Percentiles rank a stretch among this genome's conserved stretches.
phyloP scores from a whole-genome alignment of 2,797 vertebrate species.

The Cryptoblepharus egeriae region DNA sequence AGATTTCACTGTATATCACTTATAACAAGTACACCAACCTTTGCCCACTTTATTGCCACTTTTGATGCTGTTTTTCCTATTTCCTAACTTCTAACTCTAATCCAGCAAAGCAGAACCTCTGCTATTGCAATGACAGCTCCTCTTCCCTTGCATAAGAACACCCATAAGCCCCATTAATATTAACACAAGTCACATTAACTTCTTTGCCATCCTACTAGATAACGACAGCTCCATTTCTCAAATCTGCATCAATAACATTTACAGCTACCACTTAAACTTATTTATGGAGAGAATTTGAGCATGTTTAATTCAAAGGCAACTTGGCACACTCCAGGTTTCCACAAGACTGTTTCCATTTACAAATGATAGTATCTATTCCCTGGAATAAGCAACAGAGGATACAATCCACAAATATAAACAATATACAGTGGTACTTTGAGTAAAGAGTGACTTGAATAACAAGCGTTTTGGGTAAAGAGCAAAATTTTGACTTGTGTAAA shows the following conservation, averaged over 20 bases:
- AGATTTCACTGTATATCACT: too few species aligned
- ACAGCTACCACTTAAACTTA: not conserved
- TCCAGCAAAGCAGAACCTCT: not conserved
- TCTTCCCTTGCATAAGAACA: not conserved
- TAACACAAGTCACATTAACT: too few species aligned
- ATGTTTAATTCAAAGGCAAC: not conserved
- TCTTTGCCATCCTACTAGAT: too few species aligned
- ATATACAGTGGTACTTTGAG: too few species aligned
- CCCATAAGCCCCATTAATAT: not conserved
- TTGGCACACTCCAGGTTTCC: not conserved
- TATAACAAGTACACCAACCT: too few species aligned
- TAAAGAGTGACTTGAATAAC: too few species aligned
- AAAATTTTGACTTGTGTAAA: too few species aligned
- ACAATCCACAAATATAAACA: not conserved
- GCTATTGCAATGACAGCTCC: not conserved
- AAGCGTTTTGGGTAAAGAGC: too few species aligned
- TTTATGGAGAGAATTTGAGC: not conserved
- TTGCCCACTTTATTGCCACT: too few species aligned
- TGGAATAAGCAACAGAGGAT: too few species aligned
- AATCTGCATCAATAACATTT: not conserved
- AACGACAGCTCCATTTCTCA: not conserved
- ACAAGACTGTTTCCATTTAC: too few species aligned
- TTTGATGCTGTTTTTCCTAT: not conserved
- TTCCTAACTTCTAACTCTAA: not conserved
- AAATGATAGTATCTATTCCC: too few species aligned